Evolutionary conservation across 2,113 vertebrate species (phyloP), one percentile per base, ranked within the genome.

Genomic region (Galemys pyrenaicus): DNA sequence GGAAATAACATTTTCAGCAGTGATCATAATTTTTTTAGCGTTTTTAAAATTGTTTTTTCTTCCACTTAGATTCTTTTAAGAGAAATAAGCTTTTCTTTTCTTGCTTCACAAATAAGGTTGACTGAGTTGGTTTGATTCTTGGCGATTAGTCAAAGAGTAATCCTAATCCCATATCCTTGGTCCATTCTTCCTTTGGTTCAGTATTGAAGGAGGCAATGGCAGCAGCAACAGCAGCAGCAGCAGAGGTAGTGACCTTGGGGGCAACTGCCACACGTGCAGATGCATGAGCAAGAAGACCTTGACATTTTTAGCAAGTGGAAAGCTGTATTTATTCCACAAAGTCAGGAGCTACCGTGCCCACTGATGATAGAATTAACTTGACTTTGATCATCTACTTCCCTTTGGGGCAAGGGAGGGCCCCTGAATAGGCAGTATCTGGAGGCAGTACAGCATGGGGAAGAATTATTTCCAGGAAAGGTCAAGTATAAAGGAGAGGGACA

Each of bases 21-120:
- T 75, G 78, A 26, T 51, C 26, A 39, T 64, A 73, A n/a, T 64
- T 81, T 30, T 41, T 70, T 35, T 65, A 35, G 56, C 37, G 44
- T 44, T 70, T 93, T 78, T 78, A 51, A 19, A 11, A 17, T 17
- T 79, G 28, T 44, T 79, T 87, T 83, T 62, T 2, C 91, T 85
- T 83, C 58, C 30, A 20, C 49, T 32, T 0, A 65, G 32, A 54
- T 68, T 71, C 83, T 80, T 80, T 56, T 46, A 24, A 75, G 44
- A 58, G 54, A 51, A 71, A 26, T 32, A 22, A 89, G 30, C 3
- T 13, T 70, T 84, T 90, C 62, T 68, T 68, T 87, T 58, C 19
- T 74, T 81, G 30, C 68, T 88, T 74, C 71, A 62, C 41, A 75
- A 78, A 26, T 28, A 73, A 83, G 80, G 49, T 17, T 49, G 49